phyloP scores from a whole-genome alignment of 2,888 invertebrate species.

The Drosophila heteroneura region DNA sequence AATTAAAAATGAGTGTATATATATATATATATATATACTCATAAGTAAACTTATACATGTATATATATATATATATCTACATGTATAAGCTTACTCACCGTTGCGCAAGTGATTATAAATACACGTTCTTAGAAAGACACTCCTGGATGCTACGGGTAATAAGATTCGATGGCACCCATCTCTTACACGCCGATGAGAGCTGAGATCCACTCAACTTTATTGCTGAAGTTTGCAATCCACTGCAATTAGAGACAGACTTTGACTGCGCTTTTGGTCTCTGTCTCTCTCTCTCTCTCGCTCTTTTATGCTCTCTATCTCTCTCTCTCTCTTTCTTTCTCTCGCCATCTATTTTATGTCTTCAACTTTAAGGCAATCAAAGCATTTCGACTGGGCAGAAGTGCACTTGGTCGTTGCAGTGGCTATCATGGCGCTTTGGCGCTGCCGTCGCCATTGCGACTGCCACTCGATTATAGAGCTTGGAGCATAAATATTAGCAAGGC shows the following conservation, averaged over 20 bases:
- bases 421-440: not conserved
- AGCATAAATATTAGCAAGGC: conserved; percentile 78
- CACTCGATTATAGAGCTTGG: conserved; percentile 59
- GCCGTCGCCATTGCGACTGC: conserved; percentile 25
- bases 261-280: conserved; percentile 5
- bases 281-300: not conserved
- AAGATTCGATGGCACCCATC: conserved; percentile 11
- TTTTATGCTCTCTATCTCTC: too few species aligned
- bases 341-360: conserved; percentile 9
- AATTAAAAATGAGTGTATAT: not conserved
- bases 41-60: too few species aligned
- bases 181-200: conserved; percentile 21
- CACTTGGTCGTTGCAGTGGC: conserved; percentile 39
- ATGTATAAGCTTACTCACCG: not conserved
- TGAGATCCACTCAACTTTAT: conserved; percentile 50
- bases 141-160: conserved; percentile 12
- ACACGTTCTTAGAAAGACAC: not conserved
- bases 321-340: not conserved
- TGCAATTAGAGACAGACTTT: conserved; percentile 33
- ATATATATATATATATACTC: too few species aligned
- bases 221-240: conserved; percentile 54
- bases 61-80: not conserved
- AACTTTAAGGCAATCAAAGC: conserved; percentile 62
- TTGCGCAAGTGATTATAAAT: not conserved
- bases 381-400: conserved; percentile 54